phyloP scores from a whole-genome alignment of 2,888 invertebrate species.

The Lasioglossum pauxillum region DNA sequence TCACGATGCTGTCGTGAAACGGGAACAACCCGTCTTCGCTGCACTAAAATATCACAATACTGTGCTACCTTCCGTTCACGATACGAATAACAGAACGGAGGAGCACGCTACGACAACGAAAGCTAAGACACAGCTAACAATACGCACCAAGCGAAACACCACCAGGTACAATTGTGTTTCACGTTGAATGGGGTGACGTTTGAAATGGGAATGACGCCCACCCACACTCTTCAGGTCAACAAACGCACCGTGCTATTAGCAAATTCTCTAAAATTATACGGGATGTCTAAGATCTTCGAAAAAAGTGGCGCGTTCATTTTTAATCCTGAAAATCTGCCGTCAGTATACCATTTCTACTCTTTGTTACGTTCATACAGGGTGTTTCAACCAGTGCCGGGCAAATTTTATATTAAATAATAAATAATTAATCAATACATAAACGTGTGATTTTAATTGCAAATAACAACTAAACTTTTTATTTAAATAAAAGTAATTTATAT shows the following conservation, averaged over 20 bases:
- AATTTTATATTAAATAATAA: too few relatives aligned
- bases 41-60: slow-evolving; percentile 15
- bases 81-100: slow-evolving; percentile 7
- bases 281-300: neutral
- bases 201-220: neutral
- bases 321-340: neutral
- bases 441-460: too few relatives aligned
- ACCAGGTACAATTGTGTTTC: neutral
- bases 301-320: neutral
- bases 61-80: neutral
- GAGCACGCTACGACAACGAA: slow-evolving; percentile 6
- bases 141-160: neutral
- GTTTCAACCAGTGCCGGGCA: too few relatives aligned
- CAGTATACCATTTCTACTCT: neutral
- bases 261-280: neutral
- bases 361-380: neutral
- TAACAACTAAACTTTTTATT: too few relatives aligned
- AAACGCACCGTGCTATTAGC: neutral
- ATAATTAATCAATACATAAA: too few relatives aligned
- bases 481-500: too few relatives aligned
- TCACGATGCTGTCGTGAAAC: slow-evolving; percentile 28
- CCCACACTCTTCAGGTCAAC: neutral
- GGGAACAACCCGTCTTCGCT: neutral
- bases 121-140: slow-evolving; percentile 10
- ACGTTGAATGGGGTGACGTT: neutral